phyloP scores from a whole-genome alignment of 2,888 invertebrate genomes.

The Norana najaformis region DNA sequence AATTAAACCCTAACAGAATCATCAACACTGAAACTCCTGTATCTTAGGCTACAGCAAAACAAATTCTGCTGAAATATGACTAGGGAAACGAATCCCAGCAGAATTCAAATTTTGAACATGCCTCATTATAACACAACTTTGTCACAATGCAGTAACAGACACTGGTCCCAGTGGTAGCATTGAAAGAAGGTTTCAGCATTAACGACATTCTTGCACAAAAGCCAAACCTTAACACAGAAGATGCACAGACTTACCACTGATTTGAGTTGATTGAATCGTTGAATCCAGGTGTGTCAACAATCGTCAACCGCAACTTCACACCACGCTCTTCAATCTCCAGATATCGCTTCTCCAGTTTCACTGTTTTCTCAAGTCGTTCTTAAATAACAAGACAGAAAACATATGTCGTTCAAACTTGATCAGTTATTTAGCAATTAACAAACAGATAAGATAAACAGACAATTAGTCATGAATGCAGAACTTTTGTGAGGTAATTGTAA shows the following conservation, averaged over 20 bases:
- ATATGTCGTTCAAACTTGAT: background rate
- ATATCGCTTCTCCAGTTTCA: slow-evolving; percentile 88
- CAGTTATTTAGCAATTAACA: background rate
- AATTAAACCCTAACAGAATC: background rate
- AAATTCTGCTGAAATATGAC: background rate
- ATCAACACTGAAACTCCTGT: background rate
- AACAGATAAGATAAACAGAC: background rate
- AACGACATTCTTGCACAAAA: background rate
- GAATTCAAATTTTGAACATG: background rate
- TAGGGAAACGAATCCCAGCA: background rate
- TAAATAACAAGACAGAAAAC: background rate
- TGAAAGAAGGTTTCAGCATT: background rate
- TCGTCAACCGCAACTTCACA: slow-evolving; percentile 60
- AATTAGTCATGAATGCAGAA: background rate
- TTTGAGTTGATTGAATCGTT: slow-evolving; percentile 60
- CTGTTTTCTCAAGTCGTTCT: slow-evolving; percentile 76
- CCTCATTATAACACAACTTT: background rate
- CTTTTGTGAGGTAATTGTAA: no score
- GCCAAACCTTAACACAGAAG: background rate
- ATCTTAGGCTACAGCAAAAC: background rate
- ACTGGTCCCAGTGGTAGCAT: no score
- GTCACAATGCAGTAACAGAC: no score
- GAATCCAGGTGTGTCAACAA: slow-evolving; percentile 63
- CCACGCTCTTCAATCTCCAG: slow-evolving; percentile 65
- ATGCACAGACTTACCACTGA: slow-evolving; percentile 57